A percentile compares a stretch with the other conserved stretches of the same genome.
phyloP scores from a whole-genome alignment of 2,888 invertebrate species.

The Caenorhabditis auriculariae region DNA sequence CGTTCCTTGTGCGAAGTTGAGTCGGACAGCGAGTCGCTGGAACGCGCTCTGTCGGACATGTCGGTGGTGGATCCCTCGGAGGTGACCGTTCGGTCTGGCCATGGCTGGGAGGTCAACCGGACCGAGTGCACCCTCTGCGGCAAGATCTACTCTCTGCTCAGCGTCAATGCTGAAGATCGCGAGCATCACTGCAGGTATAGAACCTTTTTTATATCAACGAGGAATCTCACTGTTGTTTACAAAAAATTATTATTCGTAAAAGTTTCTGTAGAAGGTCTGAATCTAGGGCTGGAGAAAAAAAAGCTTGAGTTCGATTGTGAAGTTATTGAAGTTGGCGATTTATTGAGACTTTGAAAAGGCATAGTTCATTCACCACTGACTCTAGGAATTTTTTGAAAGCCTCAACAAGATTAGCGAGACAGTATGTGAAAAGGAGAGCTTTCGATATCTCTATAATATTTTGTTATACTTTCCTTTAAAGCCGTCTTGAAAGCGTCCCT shows the following conservation, averaged over 20 bases:
- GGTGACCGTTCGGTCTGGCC: slow-evolving; percentile 7
- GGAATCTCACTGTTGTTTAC: no score
- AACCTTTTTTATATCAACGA: no score
- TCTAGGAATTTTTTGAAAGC: no score
- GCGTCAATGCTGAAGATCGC: slow-evolving; percentile 16
- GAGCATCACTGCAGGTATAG: slow-evolving; percentile 31
- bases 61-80: slow-evolving; percentile 21
- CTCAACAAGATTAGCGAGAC: no score
- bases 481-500: no score
- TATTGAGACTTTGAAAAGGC: no score
- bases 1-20: no score
- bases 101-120: slow-evolving; percentile 11
- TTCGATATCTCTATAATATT: no score
- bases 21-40: slow-evolving; percentile 2
- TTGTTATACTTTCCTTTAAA: no score
- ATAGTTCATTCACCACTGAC: no score
- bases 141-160: slow-evolving; percentile 9
- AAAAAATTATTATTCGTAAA: background rate
- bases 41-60: slow-evolving; percentile 17
- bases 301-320: background rate
- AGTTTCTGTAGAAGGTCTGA: background rate
- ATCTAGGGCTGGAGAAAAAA: background rate
- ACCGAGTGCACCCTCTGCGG: slow-evolving; percentile 22
- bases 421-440: no score
- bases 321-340: no score